These are phyloP conservation scores for Arizona elegans DNA, from an alignment of 2,113 vertebrate genomes.

Conservation along the genomic window DNA sequence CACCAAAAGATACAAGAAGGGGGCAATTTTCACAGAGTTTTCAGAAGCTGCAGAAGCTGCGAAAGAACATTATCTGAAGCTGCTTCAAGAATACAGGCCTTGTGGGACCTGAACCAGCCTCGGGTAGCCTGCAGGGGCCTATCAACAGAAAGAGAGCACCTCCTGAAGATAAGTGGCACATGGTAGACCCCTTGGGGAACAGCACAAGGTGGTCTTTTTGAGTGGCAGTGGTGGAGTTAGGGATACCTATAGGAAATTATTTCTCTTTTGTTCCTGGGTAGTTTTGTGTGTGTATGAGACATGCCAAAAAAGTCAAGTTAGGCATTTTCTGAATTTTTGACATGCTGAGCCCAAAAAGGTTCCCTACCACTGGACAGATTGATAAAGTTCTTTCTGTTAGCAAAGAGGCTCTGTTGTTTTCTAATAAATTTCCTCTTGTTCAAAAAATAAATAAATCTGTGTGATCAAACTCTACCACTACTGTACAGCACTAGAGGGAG, in stretches of 20 bases:
- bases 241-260: not conserved
- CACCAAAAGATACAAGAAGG: not conserved
- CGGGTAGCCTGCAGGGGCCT: not conserved
- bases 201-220: not conserved
- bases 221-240: not conserved
- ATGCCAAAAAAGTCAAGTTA: not conserved
- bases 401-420: not conserved
- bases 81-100: not conserved
- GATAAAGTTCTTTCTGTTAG: not conserved
- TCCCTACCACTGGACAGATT: not conserved
- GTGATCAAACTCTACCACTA: not conserved
- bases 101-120: not conserved
- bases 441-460: not conserved
- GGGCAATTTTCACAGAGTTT: not conserved
- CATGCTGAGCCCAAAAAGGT: not conserved
- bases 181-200: not conserved
- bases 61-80: not conserved
- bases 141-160: not conserved
- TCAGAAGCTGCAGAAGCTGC: not conserved
- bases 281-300: not conserved
- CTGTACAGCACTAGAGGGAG: not conserved
- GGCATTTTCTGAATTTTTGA: not conserved
- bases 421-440: not conserved
- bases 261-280: not conserved
- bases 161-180: not conserved